These are phyloP conservation scores for Zhengitettix transpicula DNA, from an alignment of 2,888 invertebrate genomes.

Conservation along the genomic window DNA sequence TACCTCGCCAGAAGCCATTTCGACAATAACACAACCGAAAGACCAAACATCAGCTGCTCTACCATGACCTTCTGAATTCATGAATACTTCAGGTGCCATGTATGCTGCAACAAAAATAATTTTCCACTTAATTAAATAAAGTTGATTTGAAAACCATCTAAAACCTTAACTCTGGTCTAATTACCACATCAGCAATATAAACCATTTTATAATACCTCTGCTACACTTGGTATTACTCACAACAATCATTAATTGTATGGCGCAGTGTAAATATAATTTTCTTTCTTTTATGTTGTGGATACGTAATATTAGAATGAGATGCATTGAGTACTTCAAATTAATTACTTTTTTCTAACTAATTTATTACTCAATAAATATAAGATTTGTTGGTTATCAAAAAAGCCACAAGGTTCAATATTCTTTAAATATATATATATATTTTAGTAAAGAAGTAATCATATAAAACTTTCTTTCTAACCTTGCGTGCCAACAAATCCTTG, in stretches of 20 bases:
- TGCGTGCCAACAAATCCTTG: slow-evolving; percentile 86
- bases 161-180: not conserved
- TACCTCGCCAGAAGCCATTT: slow-evolving; percentile 89
- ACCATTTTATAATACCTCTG: no score
- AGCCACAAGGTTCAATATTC: no score
- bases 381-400: no score
- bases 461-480: slow-evolving; percentile 34
- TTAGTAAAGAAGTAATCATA: not conserved
- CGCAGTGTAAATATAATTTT: no score
- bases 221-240: no score
- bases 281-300: no score
- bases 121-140: not conserved
- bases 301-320: no score
- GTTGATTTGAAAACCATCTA: not conserved
- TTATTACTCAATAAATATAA: no score
- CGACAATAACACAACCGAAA: slow-evolving; percentile 84
- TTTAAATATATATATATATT: not conserved
- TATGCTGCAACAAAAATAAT: slow-evolving; percentile 48
- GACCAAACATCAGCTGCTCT: slow-evolving; percentile 93
- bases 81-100: slow-evolving; percentile 94
- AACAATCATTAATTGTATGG: no score
- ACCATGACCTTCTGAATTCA: slow-evolving; percentile 68
- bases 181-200: not conserved
- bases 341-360: no score
- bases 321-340: no score